Evolutionary conservation across 2,113 vertebrate genomes (phyloP).

Genomic region (Colistium nudipinnis): DNA sequence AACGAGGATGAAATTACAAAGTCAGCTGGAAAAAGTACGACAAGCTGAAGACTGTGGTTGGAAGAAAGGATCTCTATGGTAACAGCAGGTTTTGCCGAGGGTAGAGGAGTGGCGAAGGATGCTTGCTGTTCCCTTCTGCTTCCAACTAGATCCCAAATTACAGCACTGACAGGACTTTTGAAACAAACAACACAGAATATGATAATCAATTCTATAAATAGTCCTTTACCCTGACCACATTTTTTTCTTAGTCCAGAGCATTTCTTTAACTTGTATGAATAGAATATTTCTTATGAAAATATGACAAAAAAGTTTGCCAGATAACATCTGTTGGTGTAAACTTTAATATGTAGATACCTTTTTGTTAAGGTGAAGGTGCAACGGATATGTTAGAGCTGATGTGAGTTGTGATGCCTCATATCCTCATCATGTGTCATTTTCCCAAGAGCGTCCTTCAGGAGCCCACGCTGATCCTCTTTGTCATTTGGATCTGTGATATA

Average conservation of each 20-base stretch:
- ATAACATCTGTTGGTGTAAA: slow-evolving; percentile 18
- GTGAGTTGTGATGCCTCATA: slow-evolving; percentile 52
- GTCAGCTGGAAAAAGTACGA: slow-evolving; percentile 56
- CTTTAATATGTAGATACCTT: slow-evolving; percentile 5
- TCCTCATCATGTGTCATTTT: slow-evolving; percentile 68
- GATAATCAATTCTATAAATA: no score
- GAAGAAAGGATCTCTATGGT: slow-evolving; percentile 80
- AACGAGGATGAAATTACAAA: slow-evolving; percentile 42
- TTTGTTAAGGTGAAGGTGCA: slow-evolving; percentile 15
- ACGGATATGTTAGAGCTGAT: slow-evolving; percentile 38
- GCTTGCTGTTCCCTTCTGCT: slow-evolving; percentile 39
- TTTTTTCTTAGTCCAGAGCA: neutral
- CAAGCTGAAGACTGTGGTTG: slow-evolving; percentile 60
- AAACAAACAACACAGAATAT: slow-evolving; percentile 33
- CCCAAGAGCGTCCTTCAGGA: slow-evolving; percentile 62
- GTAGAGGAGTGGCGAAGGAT: slow-evolving; percentile 57
- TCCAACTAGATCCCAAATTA: slow-evolving; percentile 56
- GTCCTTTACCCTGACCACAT: no score
- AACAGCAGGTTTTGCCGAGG: slow-evolving; percentile 72
- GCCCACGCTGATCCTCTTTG: slow-evolving; percentile 61
- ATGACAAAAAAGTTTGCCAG: neutral
- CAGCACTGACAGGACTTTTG: slow-evolving; percentile 29
- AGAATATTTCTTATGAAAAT: neutral
- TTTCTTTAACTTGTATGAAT: neutral
- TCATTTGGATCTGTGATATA: slow-evolving; percentile 57